These are phyloP conservation scores for Xestia c-nigrum DNA, from an alignment of 2,888 invertebrate genomes.

Conservation along the genomic window DNA sequence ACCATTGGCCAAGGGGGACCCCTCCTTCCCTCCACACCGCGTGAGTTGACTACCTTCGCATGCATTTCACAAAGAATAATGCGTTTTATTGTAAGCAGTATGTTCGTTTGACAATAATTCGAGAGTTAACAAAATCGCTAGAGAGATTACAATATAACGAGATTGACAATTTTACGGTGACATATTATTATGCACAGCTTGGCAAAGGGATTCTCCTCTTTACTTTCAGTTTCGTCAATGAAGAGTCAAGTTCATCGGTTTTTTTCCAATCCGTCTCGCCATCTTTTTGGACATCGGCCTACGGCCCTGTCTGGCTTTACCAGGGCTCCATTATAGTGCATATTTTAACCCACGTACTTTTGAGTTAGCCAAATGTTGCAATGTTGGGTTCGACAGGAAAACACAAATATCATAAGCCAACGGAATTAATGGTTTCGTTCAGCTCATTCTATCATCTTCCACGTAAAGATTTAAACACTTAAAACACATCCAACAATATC, in stretches of 20 bases:
- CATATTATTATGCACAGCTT: background rate
- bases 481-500: constrained; percentile 1
- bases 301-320: background rate
- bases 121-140: no score
- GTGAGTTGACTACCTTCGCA: no score
- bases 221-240: background rate
- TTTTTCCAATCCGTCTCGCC: background rate
- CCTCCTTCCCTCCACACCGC: no score
- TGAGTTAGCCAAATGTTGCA: background rate
- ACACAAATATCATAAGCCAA: background rate
- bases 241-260: background rate
- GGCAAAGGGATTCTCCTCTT: background rate
- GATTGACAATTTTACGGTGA: no score
- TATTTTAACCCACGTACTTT: background rate
- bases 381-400: background rate
- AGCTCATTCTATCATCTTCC: background rate
- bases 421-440: background rate
- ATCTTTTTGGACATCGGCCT: background rate
- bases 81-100: no score
- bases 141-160: no score
- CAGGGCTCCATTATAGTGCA: background rate
- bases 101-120: no score
- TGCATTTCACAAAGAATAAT: no score
- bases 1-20: no score
- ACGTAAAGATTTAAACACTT: background rate